phyloP scores from a whole-genome alignment of 2,113 vertebrate species.

The Ranitomeya imitator region DNA sequence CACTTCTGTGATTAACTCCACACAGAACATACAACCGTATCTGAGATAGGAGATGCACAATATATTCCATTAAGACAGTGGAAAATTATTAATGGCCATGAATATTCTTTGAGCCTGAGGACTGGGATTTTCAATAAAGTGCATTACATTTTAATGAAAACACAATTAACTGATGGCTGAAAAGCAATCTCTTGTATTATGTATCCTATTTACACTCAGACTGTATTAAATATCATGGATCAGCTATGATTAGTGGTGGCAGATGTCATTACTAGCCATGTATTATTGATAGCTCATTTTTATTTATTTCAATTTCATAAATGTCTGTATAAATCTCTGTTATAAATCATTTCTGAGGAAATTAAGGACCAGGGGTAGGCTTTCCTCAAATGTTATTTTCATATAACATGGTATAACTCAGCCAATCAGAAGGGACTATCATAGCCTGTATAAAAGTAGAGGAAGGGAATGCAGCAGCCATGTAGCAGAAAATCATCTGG shows the following conservation, averaged over 20 bases:
- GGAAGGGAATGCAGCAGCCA: too few species aligned
- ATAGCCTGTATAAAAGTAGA: too few species aligned
- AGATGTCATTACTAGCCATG: constrained; percentile 11
- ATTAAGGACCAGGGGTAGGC: not conserved
- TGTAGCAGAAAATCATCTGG: too few species aligned
- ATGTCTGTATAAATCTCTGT: not conserved
- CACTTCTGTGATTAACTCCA: not conserved
- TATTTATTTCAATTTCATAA: not conserved
- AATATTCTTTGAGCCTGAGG: not conserved
- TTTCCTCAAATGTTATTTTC: too few species aligned
- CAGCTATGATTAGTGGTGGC: not conserved
- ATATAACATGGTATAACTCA: too few species aligned
- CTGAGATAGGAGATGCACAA: not conserved
- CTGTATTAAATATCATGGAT: constrained; percentile 2
- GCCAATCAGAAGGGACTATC: too few species aligned
- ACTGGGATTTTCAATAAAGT: not conserved
- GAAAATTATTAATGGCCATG: constrained; percentile 20
- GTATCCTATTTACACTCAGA: not conserved
- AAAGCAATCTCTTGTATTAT: constrained; percentile 23
- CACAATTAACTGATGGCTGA: constrained; percentile 19
- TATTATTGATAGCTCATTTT: not conserved
- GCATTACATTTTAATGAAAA: constrained; percentile 34
- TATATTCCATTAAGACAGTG: not conserved
- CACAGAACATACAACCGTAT: not conserved
- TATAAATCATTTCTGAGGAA: not conserved